A percentile compares a stretch with the other conserved stretches of the same genome.
Evolutionary conservation across 2,888 invertebrate genomes (phyloP).

Genomic region (Ophioninae sp.): DNA sequence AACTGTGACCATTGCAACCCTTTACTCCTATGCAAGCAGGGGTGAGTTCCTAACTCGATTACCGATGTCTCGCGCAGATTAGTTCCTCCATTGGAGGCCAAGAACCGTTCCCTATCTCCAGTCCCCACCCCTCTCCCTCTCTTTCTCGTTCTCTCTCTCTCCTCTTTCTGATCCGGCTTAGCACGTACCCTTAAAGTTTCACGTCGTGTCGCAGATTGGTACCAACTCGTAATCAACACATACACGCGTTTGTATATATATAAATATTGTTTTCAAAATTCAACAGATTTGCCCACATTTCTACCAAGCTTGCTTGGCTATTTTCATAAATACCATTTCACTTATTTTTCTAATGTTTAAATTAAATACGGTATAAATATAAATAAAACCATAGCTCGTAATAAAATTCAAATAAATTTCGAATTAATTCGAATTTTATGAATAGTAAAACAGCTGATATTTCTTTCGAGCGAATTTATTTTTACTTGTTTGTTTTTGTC

Average conservation of each 20-base stretch:
- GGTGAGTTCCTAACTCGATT: slow-evolving; percentile 48
- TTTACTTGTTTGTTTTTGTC: too few relatives aligned
- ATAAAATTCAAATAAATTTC: too few relatives aligned
- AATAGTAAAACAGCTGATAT: too few relatives aligned
- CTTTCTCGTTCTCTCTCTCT: neutral
- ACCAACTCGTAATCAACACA: neutral
- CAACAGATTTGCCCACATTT: too few relatives aligned
- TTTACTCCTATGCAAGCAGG: neutral
- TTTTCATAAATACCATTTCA: too few relatives aligned
- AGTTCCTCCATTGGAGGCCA: slow-evolving; percentile 46
- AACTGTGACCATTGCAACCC: slow-evolving; percentile 43
- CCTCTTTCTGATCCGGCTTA: slow-evolving; percentile 21
- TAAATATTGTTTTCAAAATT: too few relatives aligned
- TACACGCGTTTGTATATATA: neutral
- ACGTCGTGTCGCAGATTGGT: slow-evolving; percentile 11
- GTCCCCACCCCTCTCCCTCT: neutral
- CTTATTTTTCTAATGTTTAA: too few relatives aligned
- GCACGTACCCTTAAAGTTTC: slow-evolving; percentile 39
- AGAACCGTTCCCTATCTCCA: neutral
- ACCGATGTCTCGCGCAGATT: slow-evolving; percentile 57
- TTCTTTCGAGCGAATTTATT: too few relatives aligned
- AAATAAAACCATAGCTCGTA: too few relatives aligned
- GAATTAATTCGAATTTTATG: too few relatives aligned
- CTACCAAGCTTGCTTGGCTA: too few relatives aligned
- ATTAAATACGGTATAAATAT: too few relatives aligned